Evolutionary conservation across 2,113 vertebrate genomes (phyloP), one percentile per base, ranked within the genome.

Genomic region (Odontesthes bonariensis): DNA sequence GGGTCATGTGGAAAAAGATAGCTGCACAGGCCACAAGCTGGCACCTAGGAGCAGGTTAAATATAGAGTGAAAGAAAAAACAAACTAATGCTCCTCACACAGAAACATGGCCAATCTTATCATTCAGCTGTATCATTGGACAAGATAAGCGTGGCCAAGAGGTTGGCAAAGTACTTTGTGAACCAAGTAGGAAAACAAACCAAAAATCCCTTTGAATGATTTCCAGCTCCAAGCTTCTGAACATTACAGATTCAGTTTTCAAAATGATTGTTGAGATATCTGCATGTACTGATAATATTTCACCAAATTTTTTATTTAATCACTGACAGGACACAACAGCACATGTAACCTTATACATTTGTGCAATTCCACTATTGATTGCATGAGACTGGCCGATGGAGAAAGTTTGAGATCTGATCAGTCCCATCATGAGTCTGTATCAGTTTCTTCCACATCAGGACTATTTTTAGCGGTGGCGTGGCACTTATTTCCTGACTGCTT

Each of bases 1-100:
- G 77, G 83, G 87, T 83, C 85, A 83, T 69, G 84, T 89, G 89
- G 85, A 90, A 92, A 90, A 84, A 69, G 84, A 91, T 83, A 88
- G 83, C 72, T 6, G 61, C 47, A 60, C 67, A 72, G 69, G 58
- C 68, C 47, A 65, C 62, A 76, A 65, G 73, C 79, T 82, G 73
- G 69, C 81, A 69, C 74, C 78, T 73, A n/a, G 1, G 40, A 55
- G 75, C 38, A 51, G 64, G 81, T 80, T 92, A 92, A 90, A 90
- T 87, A 84, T 92, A 93, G 91, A 86, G 64, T 40, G 47, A 81
- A 54, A 78, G 73, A 83, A 85, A 27, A 89, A 90, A 91, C 81
- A 77, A 86, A 70, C 77, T 63, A 62, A 69, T 57, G 42, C 52
- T 71, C 13, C 70, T 52, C 49, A 69, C 47, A 64, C 35, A 81